Conservation (phyloP, 2,888 invertebrate species). For the Erannis defoliaria region DNA sequence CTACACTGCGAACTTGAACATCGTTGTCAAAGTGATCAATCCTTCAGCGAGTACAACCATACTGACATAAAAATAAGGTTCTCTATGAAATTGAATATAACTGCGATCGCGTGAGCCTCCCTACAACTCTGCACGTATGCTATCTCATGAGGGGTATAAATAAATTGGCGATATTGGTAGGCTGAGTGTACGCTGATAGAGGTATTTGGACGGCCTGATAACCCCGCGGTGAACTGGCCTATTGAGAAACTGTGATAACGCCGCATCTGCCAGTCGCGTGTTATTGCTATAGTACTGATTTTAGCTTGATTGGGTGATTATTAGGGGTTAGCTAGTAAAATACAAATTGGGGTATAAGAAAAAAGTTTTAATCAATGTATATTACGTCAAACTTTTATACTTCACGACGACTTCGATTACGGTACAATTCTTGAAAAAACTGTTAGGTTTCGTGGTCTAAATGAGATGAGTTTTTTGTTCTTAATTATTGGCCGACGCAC, state of each 20-base stretch:
- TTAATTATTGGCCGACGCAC: too few species aligned
- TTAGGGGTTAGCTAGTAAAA: background rate
- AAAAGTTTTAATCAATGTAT: too few species aligned
- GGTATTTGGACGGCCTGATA: slow-evolving; percentile 68
- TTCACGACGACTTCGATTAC: too few species aligned
- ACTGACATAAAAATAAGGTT: slow-evolving; percentile 76
- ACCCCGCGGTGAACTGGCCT: slow-evolving; percentile 63
- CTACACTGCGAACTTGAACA: background rate
- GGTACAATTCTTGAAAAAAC: too few species aligned
- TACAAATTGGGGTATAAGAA: background rate
- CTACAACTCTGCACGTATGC: slow-evolving; percentile 43
- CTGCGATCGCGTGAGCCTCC: slow-evolving; percentile 67
- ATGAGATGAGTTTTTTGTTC: too few species aligned
- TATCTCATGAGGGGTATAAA: slow-evolving; percentile 66
- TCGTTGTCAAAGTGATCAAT: slow-evolving; percentile 61
- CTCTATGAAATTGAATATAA: slow-evolving; percentile 80
- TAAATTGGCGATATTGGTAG: slow-evolving; percentile 74
- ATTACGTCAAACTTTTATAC: too few species aligned
- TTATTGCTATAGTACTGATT: slow-evolving; percentile 22
- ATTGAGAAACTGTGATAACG: slow-evolving; percentile 63
- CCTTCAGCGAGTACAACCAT: slow-evolving; percentile 63
- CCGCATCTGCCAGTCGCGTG: slow-evolving; percentile 52
- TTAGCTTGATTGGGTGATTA: slow-evolving; percentile 25
- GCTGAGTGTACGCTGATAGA: slow-evolving; percentile 62
- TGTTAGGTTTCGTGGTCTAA: too few species aligned